Conservation (phyloP, 2,113 vertebrate species). For the Jaculus jaculus region DNA sequence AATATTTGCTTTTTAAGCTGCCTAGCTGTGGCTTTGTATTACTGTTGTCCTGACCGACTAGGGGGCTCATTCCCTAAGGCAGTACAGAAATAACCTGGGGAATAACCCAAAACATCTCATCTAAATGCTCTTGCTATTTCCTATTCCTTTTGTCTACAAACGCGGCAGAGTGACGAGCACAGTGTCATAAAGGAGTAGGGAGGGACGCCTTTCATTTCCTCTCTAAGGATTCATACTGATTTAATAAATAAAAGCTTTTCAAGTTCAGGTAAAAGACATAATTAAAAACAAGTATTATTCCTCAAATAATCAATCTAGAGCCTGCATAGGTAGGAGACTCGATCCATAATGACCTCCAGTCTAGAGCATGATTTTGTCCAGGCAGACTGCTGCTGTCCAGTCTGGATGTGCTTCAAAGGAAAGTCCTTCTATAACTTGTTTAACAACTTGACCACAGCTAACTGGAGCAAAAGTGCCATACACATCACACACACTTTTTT, state of each 20-base stretch:
- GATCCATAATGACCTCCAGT: constrained; percentile 15
- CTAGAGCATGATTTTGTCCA: not conserved
- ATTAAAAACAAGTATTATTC: constrained; percentile 8
- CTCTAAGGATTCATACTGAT: constrained; percentile 43
- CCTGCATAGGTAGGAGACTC: not conserved
- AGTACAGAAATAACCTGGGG: constrained; percentile 11
- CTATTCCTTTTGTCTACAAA: not conserved
- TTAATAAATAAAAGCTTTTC: constrained; percentile 53
- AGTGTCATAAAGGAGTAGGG: not conserved
- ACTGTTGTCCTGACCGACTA: not conserved
- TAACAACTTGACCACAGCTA: constrained; percentile 73
- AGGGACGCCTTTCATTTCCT: not conserved
- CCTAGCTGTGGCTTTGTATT: not conserved
- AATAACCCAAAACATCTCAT: not conserved
- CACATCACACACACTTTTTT: not conserved
- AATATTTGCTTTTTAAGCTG: not conserved
- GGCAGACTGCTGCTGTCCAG: constrained; percentile 50
- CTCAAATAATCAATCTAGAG: constrained; percentile 49
- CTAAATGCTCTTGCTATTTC: not conserved
- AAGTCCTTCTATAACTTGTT: constrained; percentile 69
- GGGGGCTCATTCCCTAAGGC: not conserved
- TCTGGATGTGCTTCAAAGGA: constrained; percentile 50
- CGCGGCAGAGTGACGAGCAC: constrained; percentile 10
- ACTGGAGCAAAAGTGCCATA: not conserved
- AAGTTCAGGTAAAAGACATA: too few species aligned